Conservation (phyloP, 1,140 invertebrate genomes). For the Oedothorax gibbosus region DNA sequence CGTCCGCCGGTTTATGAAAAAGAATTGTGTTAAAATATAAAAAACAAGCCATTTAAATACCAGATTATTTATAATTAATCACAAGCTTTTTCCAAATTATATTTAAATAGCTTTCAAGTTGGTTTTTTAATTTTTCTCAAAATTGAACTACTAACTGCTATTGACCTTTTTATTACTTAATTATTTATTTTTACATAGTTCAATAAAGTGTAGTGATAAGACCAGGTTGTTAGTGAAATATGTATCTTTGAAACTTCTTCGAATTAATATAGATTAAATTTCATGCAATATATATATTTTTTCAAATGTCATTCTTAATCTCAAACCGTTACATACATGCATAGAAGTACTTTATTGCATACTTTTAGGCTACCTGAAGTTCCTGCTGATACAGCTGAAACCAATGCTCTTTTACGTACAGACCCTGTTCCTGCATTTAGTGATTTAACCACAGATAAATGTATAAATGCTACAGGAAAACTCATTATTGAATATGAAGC, state of each 20-base stretch:
- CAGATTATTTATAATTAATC: background rate
- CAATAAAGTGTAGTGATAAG: background rate
- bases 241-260: background rate
- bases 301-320: background rate
- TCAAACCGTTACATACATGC: too few species aligned
- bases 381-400: conserved; percentile 80
- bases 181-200: background rate
- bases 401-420: conserved; percentile 78
- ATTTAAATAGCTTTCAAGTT: background rate
- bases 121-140: background rate
- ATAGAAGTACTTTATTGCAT: too few species aligned
- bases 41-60: background rate
- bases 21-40: background rate
- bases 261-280: background rate
- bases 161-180: background rate
- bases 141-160: background rate
- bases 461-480: conserved; percentile 83
- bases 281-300: too few species aligned
- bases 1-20: background rate
- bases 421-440: conserved; percentile 82
- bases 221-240: background rate
- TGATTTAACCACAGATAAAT: conserved; percentile 83
- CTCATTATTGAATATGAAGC: conserved; percentile 86
- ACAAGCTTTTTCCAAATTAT: background rate
- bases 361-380: conserved; percentile 86